Evolutionary conservation across 2,888 invertebrate genomes (phyloP).

Genomic region (Xylota sylvarum): DNA sequence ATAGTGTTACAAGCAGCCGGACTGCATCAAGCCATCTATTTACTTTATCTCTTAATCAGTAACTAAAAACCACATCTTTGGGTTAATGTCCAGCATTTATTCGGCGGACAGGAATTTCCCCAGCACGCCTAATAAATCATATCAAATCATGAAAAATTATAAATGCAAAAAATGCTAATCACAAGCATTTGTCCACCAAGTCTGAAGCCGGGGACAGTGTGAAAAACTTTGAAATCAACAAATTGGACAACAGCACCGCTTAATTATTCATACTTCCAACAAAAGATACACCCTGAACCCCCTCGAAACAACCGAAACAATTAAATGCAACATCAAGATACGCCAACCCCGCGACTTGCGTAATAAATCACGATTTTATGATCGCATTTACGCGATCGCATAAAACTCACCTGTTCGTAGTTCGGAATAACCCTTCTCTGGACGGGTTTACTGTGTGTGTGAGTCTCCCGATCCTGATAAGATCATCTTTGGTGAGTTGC

Average conservation of each 20-base stretch:
- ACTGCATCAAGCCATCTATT: background rate
- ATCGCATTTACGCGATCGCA: slow-evolving; percentile 71
- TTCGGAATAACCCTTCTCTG: slow-evolving; percentile 29
- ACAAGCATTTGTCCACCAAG: slow-evolving; percentile 46
- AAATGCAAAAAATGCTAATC: slow-evolving; percentile 62
- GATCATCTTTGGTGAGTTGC: slow-evolving; percentile 51
- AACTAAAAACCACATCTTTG: slow-evolving; percentile 27
- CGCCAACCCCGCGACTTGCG: slow-evolving; percentile 29
- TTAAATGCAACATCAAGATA: slow-evolving; percentile 70
- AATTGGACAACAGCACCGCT: slow-evolving; percentile 46
- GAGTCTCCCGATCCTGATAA: slow-evolving; percentile 48
- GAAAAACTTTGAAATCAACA: slow-evolving; percentile 27
- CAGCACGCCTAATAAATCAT: slow-evolving; percentile 38
- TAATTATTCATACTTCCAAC: slow-evolving; percentile 52
- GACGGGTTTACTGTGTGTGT: slow-evolving; percentile 6
- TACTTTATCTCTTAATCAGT: slow-evolving; percentile 26
- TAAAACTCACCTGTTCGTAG: slow-evolving; percentile 47
- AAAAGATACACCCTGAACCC: slow-evolving; percentile 4
- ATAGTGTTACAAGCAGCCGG: background rate
- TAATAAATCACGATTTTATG: slow-evolving; percentile 74
- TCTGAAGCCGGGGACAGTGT: slow-evolving; percentile 20
- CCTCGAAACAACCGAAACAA: slow-evolving; percentile 36
- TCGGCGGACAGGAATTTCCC: slow-evolving; percentile 20
- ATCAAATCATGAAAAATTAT: slow-evolving; percentile 41
- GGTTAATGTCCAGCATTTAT: slow-evolving; percentile 17